A percentile compares a stretch with the other conserved stretches of the same genome.
Conservation (phyloP, 2,797 vertebrate genomes). For the Adelosebastes latens region DNA sequence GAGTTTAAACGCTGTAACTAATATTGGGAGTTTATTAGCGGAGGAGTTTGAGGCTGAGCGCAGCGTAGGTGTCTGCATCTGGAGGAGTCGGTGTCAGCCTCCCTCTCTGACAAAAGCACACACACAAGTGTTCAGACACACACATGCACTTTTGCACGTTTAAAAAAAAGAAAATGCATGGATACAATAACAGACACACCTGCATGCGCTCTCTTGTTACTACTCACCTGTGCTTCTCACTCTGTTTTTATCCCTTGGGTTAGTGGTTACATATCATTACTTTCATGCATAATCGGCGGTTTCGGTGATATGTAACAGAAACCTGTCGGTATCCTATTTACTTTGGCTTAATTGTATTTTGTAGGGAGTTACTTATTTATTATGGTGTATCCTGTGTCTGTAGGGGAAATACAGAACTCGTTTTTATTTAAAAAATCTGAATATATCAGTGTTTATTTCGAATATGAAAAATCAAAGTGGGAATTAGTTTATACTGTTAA, state of each 20-base stretch:
- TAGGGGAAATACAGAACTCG: background rate
- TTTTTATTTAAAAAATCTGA: background rate
- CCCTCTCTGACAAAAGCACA: background rate
- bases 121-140: background rate
- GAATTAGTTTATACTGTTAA: background rate
- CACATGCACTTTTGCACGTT: background rate
- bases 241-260: constrained; percentile 9
- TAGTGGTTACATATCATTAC: background rate
- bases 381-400: background rate
- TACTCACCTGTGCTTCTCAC: constrained; percentile 22
- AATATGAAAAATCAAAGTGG: background rate
- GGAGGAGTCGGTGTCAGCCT: constrained; percentile 27
- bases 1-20: constrained; percentile 67
- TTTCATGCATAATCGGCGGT: constrained; percentile 4
- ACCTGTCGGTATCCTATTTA: background rate
- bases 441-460: background rate
- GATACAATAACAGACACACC: constrained; percentile 37
- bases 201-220: constrained; percentile 23
- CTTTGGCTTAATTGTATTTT: background rate
- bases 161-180: constrained; percentile 13
- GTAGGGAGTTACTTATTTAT: background rate
- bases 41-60: constrained; percentile 35
- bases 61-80: constrained; percentile 33
- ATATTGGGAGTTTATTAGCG: constrained; percentile 64
- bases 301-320: background rate